Percentiles rank a stretch among this genome's conserved stretches.
Conservation (phyloP, 2,113 vertebrate species). For the Chlamydotis undulata region DNA sequence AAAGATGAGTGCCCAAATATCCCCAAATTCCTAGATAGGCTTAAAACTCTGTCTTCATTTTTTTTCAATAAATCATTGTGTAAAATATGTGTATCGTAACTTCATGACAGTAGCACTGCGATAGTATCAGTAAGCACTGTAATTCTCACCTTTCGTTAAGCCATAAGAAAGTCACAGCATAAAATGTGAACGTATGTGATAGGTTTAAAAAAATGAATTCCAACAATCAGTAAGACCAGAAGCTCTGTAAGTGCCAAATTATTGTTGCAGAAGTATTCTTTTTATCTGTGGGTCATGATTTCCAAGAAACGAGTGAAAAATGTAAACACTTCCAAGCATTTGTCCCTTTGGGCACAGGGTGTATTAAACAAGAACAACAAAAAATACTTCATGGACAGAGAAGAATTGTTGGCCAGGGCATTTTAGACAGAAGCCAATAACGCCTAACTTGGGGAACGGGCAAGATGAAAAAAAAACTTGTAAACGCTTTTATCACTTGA, state of each 20-base stretch:
- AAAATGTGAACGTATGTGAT: neutral
- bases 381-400: neutral
- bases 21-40: neutral
- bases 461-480: neutral
- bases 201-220: neutral
- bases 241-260: slow-evolving; percentile 23
- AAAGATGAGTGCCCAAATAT: neutral
- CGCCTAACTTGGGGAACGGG: neutral
- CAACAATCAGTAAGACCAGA: slow-evolving; percentile 33
- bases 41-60: neutral
- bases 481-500: neutral
- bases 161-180: neutral
- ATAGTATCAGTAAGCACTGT: neutral
- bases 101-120: neutral
- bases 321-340: slow-evolving; percentile 62
- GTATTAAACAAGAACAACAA: slow-evolving; percentile 30
- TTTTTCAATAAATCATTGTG: neutral
- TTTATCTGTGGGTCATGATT: slow-evolving; percentile 46
- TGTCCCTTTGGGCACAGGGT: slow-evolving; percentile 9
- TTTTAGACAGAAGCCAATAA: neutral
- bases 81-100: neutral
- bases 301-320: slow-evolving; percentile 63
- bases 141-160: neutral
- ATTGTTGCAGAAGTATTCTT: slow-evolving; percentile 37
- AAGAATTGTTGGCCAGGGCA: neutral